Evolutionary conservation across 2,797 vertebrate genomes (phyloP).

Genomic region (Diplodus puntazzo): DNA sequence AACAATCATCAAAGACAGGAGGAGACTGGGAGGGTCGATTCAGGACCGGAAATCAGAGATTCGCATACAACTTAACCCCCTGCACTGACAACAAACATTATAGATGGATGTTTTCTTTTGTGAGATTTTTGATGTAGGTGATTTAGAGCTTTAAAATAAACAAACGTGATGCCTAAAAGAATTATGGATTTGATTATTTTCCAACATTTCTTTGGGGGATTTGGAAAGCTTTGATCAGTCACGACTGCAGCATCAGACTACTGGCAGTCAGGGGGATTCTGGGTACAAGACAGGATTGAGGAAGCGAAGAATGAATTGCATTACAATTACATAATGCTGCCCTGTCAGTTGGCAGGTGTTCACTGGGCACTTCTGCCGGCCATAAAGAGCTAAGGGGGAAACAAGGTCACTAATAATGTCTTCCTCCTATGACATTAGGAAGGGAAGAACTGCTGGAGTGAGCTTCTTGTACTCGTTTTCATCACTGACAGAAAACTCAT

Average conservation of each 20-base stretch:
- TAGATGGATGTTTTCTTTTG: too few relatives aligned
- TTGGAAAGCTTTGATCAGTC: too few relatives aligned
- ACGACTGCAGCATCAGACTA: not conserved
- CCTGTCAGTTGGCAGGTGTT: constrained; percentile 2
- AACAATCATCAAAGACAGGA: constrained; percentile 3
- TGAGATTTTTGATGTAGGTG: too few relatives aligned
- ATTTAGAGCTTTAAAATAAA: too few relatives aligned
- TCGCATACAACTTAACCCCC: not conserved
- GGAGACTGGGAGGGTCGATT: not conserved
- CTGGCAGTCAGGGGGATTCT: not conserved
- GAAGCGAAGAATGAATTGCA: not conserved
- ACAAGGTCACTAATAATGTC: constrained; percentile 2
- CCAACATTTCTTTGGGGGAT: too few relatives aligned
- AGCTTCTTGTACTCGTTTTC: not conserved
- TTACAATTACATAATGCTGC: not conserved
- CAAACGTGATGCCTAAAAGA: too few relatives aligned
- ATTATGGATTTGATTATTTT: too few relatives aligned
- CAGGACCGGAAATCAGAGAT: not conserved
- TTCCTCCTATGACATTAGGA: not conserved
- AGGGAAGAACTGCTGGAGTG: too few relatives aligned
- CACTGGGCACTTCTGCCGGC: not conserved
- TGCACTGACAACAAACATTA: too few relatives aligned
- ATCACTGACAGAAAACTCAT: not conserved
- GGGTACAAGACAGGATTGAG: not conserved
- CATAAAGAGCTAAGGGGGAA: not conserved